A percentile compares a stretch with the other conserved stretches of the same genome.
phyloP scores from a whole-genome alignment of 2,797 vertebrate species.

The Lagocephalus sceleratus region DNA sequence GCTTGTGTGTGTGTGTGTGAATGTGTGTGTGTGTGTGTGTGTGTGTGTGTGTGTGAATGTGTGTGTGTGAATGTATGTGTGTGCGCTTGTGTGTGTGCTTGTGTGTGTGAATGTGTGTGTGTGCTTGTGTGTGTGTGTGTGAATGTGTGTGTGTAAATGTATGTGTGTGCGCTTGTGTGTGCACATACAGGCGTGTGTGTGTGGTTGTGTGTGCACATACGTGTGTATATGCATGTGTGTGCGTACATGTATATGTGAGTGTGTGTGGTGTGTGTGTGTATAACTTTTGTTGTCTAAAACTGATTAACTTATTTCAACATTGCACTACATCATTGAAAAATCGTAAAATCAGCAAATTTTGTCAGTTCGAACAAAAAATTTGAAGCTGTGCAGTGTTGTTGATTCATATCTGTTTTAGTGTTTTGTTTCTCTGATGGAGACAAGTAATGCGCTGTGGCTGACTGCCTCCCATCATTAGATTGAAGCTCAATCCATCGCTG shows the following conservation, averaged over 20 bases:
- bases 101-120: background rate
- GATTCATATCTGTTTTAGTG: conserved; percentile 26
- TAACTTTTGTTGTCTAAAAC: no score
- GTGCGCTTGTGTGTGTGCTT: background rate
- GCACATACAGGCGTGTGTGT: no score
- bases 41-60: background rate
- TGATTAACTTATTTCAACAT: no score
- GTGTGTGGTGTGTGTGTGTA: no score
- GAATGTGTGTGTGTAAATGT: no score
- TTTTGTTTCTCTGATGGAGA: conserved; percentile 36
- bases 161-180: no score
- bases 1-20: background rate
- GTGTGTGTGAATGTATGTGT: background rate
- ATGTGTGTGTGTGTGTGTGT: background rate
- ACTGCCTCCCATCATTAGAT: conserved; percentile 57
- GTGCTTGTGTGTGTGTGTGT: background rate
- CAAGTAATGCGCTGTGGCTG: conserved; percentile 43
- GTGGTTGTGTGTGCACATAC: no score
- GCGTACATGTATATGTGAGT: no score
- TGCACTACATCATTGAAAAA: no score
- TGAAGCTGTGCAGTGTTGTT: conserved; percentile 8
- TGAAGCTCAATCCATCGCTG: conserved; percentile 55
- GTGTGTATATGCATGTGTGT: no score
- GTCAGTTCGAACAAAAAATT: conserved; percentile 6
- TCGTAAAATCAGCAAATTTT: no score